Evolutionary conservation across 2,113 vertebrate species (phyloP).

Genomic region (Dasyurus viverrinus): DNA sequence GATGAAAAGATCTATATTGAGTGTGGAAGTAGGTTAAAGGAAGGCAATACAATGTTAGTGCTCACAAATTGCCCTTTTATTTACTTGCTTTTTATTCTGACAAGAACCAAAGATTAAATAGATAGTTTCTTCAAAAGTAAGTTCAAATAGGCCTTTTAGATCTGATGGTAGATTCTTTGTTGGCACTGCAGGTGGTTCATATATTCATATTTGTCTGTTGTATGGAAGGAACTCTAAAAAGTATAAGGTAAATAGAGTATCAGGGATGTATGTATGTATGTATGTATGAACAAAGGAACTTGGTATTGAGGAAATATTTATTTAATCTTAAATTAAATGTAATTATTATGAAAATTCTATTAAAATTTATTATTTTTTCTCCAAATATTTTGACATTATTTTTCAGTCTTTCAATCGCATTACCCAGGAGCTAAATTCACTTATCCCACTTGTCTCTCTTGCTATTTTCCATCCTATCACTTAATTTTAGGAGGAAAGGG

Average conservation of each 20-base stretch:
- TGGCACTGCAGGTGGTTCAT: not conserved
- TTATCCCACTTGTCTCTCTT: not conserved
- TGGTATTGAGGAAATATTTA: slow-evolving; percentile 6
- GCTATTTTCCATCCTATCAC: slow-evolving; percentile 35
- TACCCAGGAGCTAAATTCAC: slow-evolving; percentile 36
- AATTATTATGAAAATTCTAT: slow-evolving; percentile 37
- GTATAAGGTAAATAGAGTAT: slow-evolving; percentile 20
- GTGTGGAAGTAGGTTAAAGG: not conserved
- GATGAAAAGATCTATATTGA: not conserved
- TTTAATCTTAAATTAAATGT: slow-evolving; percentile 53
- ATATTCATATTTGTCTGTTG: not conserved
- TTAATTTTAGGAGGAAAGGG: slow-evolving; percentile 42
- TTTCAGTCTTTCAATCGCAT: slow-evolving; percentile 54
- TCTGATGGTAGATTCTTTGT: slow-evolving; percentile 11
- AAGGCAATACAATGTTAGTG: slow-evolving; percentile 10
- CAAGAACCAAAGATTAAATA: slow-evolving; percentile 23
- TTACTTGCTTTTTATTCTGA: not conserved
- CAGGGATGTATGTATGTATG: not conserved
- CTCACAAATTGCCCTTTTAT: not conserved
- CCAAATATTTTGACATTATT: slow-evolving; percentile 54
- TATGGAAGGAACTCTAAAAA: slow-evolving; percentile 12
- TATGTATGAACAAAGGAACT: not conserved
- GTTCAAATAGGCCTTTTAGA: not conserved
- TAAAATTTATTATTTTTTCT: slow-evolving; percentile 10
- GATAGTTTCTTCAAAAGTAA: slow-evolving; percentile 34